phyloP scores from a whole-genome alignment of 2,888 invertebrate species.

The Osedax frankpressi region DNA sequence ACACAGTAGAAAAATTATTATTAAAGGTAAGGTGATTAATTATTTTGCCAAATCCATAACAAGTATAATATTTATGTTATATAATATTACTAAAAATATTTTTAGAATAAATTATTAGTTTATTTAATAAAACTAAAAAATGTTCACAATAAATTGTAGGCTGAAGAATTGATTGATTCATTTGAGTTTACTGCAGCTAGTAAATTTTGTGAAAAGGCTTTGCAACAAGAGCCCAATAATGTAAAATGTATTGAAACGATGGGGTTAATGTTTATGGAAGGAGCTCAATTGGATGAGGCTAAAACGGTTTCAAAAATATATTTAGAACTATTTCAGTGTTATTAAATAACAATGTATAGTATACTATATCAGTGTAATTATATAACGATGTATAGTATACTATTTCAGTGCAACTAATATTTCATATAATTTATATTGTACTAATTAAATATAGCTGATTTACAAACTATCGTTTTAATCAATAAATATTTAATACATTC shows the following conservation, averaged over 20 bases:
- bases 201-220: conserved; percentile 43
- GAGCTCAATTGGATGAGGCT: conserved; percentile 43
- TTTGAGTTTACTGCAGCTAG: conserved; percentile 47
- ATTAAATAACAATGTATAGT: no score
- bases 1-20: no score
- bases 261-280: conserved; percentile 43
- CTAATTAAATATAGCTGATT: neutral
- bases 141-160: conserved; percentile 29
- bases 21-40: no score
- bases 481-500: no score
- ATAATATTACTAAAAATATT: neutral
- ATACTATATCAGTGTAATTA: no score
- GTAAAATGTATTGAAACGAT: conserved; percentile 43
- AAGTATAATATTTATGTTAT: no score
- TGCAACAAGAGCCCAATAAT: conserved; percentile 44
- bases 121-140: neutral
- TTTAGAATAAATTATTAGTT: neutral
- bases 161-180: conserved; percentile 43
- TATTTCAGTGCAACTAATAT: no score
- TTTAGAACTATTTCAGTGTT: no score
- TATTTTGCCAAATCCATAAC: no score
- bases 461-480: no score
- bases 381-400: no score
- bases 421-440: neutral
- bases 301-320: conserved; percentile 28